Evolutionary conservation across 1,140 invertebrate species (phyloP), one percentile per base, ranked within the genome.

Genomic region (Cryptotermes secundus): DNA sequence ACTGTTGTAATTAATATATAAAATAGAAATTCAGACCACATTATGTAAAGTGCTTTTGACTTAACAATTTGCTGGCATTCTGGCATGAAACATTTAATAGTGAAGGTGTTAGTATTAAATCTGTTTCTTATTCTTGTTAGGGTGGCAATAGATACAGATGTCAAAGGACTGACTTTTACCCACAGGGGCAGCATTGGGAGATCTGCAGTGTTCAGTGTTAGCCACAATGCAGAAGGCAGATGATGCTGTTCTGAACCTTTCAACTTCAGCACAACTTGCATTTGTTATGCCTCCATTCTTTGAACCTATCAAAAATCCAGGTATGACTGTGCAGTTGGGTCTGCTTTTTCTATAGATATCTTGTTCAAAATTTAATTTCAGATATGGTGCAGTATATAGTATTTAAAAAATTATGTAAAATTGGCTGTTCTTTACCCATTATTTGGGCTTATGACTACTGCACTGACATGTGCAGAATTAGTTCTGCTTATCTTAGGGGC

Each of bases 221-320:
- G 95, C 96, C 0, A 94, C 94, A n/a, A 87, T 96, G 34, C 92
- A 94, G 87, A 91, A 90, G 81, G 88, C 89, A 65, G 91, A 92
- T 65, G 95, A 96, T 90, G 93, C 94, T 86, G 94, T 97, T 38
- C 88, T 98, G 79, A 97, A 98, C 88, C 95, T 98, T 87, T 96
- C 96, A 42, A 98, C 97, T 24, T 97, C 96, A 38, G 95, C 96
- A 45, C 97, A 98, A 89, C 89, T 97, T 72, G 94, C 94, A 10
- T 95, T 96, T 88, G 91, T 95, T n/a, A 92, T 93, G 86, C 88
- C 88, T 26, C 84, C 86, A 45, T 87, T 84, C 49, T 87, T 87
- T 83, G 80, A 84, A 9, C 86, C 85, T 10, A 53, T 34, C 53
- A 59, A 53, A 26, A 16, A 42, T 24, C 34, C 35, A 81, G 80